Conservation (phyloP, 2,113 vertebrate species). For the Atractosteus spatula region DNA sequence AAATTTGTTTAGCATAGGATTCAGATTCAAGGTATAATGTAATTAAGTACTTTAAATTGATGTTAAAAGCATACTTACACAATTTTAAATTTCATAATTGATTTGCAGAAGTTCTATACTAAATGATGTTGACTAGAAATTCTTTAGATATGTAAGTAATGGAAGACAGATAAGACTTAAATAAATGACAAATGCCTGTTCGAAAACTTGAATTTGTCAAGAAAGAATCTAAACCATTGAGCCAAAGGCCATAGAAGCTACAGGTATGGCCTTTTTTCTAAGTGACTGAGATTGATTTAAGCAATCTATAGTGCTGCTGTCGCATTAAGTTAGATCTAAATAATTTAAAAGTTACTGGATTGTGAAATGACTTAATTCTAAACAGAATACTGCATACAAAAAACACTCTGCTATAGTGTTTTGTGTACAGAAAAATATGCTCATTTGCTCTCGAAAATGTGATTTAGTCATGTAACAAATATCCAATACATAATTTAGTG, state of each 20-base stretch:
- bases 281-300: constrained; percentile 71
- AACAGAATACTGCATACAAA: constrained; percentile 52
- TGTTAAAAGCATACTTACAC: too few species aligned
- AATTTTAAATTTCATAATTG: too few species aligned
- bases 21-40: too few species aligned
- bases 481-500: too few species aligned
- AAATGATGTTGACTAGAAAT: too few species aligned
- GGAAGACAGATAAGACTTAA: constrained; percentile 19
- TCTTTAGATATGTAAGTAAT: neutral
- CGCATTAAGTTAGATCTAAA: constrained; percentile 68
- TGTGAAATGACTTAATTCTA: constrained; percentile 67
- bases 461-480: too few species aligned
- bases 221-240: constrained; percentile 37
- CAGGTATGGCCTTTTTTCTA: constrained; percentile 57
- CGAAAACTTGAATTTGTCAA: constrained; percentile 41
- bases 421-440: too few species aligned
- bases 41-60: too few species aligned
- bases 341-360: constrained; percentile 63
- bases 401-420: constrained; percentile 7
- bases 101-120: too few species aligned
- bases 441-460: too few species aligned
- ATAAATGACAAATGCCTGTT: constrained; percentile 20
- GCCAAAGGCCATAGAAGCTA: constrained; percentile 64
- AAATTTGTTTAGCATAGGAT: too few species aligned
- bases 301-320: constrained; percentile 64